These are phyloP conservation scores for Nyctalus aviator DNA, from an alignment of 2,797 vertebrate species.

Conservation along the genomic window DNA sequence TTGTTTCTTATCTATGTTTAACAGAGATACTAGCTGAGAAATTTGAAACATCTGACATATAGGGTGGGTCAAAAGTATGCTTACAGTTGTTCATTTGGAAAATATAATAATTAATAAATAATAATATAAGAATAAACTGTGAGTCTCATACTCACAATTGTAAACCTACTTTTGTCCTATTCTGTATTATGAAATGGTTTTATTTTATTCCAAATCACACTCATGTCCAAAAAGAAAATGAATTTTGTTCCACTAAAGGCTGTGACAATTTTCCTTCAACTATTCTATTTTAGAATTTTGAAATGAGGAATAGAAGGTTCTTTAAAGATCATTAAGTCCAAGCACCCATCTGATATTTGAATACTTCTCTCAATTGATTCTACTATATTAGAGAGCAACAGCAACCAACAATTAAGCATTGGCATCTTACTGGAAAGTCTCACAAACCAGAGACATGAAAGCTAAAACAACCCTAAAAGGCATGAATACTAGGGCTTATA, in stretches of 20 bases:
- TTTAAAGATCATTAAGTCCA: constrained; percentile 18
- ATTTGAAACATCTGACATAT: neutral
- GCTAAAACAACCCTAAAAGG: neutral
- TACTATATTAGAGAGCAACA: neutral
- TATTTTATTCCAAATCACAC: constrained; percentile 1
- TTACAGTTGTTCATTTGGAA: neutral
- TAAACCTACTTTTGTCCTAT: neutral
- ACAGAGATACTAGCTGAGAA: neutral
- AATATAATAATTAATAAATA: neutral
- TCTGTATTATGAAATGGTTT: neutral
- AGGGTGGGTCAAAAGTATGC: neutral
- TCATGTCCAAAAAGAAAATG: neutral
- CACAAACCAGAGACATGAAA: neutral
- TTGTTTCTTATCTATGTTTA: neutral
- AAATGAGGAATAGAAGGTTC: neutral
- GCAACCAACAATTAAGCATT: neutral
- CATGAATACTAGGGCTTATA: neutral
- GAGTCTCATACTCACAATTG: neutral
- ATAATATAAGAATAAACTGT: neutral
- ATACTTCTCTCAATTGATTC: neutral
- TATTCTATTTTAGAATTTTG: constrained; percentile 26
- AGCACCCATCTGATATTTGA: neutral
- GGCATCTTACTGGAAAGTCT: neutral
- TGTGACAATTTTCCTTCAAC: neutral
- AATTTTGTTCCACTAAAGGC: constrained; percentile 23